Percentiles rank a stretch among this genome's conserved stretches.
These are phyloP conservation scores for Homalodisca vitripennis DNA, from an alignment of 1,140 invertebrate genomes.

Conservation along the genomic window DNA sequence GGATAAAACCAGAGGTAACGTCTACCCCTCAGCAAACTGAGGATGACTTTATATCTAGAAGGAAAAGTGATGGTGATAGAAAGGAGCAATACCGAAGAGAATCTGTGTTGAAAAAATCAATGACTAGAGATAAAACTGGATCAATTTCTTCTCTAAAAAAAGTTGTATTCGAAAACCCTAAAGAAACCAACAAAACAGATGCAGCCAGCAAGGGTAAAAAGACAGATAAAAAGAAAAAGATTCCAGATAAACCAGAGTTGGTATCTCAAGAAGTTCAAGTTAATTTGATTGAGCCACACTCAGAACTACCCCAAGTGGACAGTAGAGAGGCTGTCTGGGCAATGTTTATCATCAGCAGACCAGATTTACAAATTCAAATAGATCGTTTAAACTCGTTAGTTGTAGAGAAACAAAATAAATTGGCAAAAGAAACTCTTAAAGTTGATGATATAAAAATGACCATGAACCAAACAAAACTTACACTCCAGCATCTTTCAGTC, in stretches of 20 bases:
- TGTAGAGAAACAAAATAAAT: neutral
- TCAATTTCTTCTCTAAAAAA: neutral
- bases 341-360: neutral
- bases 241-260: neutral
- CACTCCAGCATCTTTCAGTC: too few species aligned
- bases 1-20: neutral
- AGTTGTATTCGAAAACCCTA: neutral
- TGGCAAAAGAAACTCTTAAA: too few species aligned
- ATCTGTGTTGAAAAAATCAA: neutral
- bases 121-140: neutral
- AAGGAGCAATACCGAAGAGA: neutral
- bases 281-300: neutral
- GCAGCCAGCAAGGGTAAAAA: neutral
- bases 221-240: neutral
- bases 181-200: neutral
- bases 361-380: neutral
- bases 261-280: neutral
- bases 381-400: neutral
- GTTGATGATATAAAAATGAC: too few species aligned
- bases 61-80: neutral
- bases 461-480: too few species aligned
- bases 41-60: neutral
- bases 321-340: conserved; percentile 7
- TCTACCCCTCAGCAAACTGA: neutral
- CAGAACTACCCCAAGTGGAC: neutral